phyloP scores from a whole-genome alignment of 1,140 invertebrate genomes.

The Wasmannia auropunctata region DNA sequence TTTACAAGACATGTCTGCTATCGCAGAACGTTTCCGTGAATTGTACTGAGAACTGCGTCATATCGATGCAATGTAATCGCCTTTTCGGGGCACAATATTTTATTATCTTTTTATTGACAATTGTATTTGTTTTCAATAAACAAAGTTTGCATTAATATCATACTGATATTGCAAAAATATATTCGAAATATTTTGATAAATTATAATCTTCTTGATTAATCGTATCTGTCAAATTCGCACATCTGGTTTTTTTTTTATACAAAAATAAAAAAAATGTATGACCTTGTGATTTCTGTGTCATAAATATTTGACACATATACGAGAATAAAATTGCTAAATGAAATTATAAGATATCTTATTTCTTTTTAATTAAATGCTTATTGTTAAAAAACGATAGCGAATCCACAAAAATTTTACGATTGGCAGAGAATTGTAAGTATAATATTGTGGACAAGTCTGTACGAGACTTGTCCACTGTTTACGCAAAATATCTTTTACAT shows the following conservation, averaged over 20 bases:
- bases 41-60: neutral
- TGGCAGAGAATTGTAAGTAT: neutral
- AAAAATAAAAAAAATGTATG: neutral
- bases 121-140: neutral
- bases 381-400: neutral
- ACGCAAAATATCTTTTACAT: neutral
- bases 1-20: neutral
- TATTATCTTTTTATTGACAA: neutral
- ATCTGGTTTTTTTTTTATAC: neutral
- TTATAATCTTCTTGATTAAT: conserved; percentile 3
- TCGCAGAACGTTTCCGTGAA: conserved; percentile 2
- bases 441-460: neutral
- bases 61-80: neutral
- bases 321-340: neutral
- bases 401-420: neutral
- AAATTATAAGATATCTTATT: neutral
- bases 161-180: neutral
- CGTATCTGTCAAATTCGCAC: neutral
- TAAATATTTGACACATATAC: neutral
- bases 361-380: neutral
- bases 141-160: neutral
- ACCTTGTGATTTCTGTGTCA: neutral
- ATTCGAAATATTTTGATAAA: neutral
- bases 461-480: neutral
- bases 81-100: neutral